Evolutionary conservation across 2,888 invertebrate species (phyloP), one percentile per base, ranked within the genome.

Genomic region (Ichneumoninae sp.): DNA sequence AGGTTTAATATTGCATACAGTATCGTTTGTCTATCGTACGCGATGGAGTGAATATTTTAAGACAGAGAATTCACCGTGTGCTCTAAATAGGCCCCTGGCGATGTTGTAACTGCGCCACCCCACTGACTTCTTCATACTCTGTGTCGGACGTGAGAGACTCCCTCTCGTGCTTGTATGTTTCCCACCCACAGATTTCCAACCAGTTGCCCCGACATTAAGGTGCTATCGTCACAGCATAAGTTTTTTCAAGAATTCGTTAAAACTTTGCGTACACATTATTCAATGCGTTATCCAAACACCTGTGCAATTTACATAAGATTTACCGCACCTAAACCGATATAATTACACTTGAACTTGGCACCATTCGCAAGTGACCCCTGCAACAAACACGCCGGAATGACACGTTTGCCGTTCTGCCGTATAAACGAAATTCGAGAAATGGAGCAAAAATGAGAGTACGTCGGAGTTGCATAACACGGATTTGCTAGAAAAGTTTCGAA

Each of bases 21-120:
- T 44, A 83, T 83, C 78, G 80, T 68, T 74, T 88, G 85, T 86
- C 88, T 84, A 88, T 87, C 87, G 85, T 68, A 85, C 81, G 66
- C 74, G 86, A 88, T 84, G 79, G 78, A 84, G 80, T 70, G 85
- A 87, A 89, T 89, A 89, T 89, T 89, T 89, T 89, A 87, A 89
- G 89, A 88, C 83, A 81, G 78, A 82, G 81, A 87, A 87, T 87
- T 87, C 82, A 86, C 85, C 84, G 86, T 80, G 81, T 77, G 87
- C 89, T 89, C 88, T 86, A 89, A 89, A 89, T 89, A 88, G 86
- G 85, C 82, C 70, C 86, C 77, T 77, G 80, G 77, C 85, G 86
- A 86, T 85, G 85, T 85, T 87, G 87, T 86, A 88, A 88, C 86
- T 84, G 71, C 72, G 74, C 60, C 65, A 47, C 82, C 76, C 80